Evolutionary conservation across 35 echinoderm and acorn worm genomes (phyloP).

Genomic region (Chiridota heheva): DNA sequence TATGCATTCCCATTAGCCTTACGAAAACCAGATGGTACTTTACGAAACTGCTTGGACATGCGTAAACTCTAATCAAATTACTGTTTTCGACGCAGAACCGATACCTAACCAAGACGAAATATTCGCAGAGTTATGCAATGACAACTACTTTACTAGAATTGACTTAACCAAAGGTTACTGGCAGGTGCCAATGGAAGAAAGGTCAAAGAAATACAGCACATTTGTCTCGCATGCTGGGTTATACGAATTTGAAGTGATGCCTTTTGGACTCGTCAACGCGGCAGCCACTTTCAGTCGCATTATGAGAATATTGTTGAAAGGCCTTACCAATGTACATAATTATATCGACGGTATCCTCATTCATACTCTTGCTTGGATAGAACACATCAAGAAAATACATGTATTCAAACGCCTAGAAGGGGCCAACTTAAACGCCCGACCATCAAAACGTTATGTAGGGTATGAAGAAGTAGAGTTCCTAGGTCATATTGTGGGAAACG

Average conservation of each 20-base stretch:
- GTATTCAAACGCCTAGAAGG: slow-evolving; percentile 24
- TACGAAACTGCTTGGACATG: slow-evolving; percentile 56
- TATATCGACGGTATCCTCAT: slow-evolving; percentile 57
- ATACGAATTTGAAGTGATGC: slow-evolving; percentile 60
- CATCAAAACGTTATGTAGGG: slow-evolving; percentile 50
- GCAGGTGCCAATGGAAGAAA: slow-evolving; percentile 46
- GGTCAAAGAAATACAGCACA: slow-evolving; percentile 5
- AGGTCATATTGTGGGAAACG: slow-evolving; percentile 57
- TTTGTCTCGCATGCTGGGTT: slow-evolving; percentile 46
- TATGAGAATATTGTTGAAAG: slow-evolving; percentile 54
- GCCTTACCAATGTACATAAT: slow-evolving; percentile 41
- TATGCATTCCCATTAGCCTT: slow-evolving; percentile 61
- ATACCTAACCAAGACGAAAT: slow-evolving; percentile 64
- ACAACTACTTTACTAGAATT: slow-evolving; percentile 58
- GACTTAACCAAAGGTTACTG: slow-evolving; percentile 66
- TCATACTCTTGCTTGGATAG: slow-evolving; percentile 35
- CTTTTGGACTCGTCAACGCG: slow-evolving; percentile 66
- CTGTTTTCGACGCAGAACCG: slow-evolving; percentile 70
- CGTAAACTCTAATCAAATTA: slow-evolving; percentile 52
- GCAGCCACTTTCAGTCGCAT: slow-evolving; percentile 59
- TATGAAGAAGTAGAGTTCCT: slow-evolving; percentile 48
- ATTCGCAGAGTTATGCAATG: slow-evolving; percentile 55
- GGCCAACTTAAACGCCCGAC: slow-evolving; percentile 49
- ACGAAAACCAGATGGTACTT: slow-evolving; percentile 58
- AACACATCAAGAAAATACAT: slow-evolving; percentile 41